These are phyloP conservation scores for Trinectes maculatus DNA, from an alignment of 2,113 vertebrate species.

Conservation along the genomic window DNA sequence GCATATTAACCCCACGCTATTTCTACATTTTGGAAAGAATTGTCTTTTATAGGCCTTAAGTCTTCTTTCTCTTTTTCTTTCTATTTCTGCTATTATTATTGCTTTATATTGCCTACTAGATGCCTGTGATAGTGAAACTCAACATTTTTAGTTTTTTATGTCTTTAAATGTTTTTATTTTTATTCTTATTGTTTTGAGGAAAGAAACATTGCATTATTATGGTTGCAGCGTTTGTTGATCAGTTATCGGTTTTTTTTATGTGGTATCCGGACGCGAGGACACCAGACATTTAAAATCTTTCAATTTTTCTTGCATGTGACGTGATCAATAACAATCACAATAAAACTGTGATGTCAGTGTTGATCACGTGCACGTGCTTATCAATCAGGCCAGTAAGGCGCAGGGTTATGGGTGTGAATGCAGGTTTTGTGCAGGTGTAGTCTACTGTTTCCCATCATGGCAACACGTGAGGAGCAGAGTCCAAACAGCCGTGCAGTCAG, in stretches of 20 bases:
- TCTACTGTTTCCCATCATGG: conserved; percentile 2
- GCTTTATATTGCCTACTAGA: neutral
- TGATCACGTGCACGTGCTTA: neutral
- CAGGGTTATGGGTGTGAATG: neutral
- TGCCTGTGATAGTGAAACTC: neutral
- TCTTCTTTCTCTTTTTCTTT: neutral
- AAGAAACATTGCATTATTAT: neutral
- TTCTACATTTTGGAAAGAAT: conserved; percentile 11
- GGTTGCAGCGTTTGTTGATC: no score
- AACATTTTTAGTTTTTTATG: conserved; percentile 3
- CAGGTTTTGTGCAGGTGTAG: neutral
- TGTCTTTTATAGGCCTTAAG: neutral
- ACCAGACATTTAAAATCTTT: neutral
- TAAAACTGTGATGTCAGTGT: neutral
- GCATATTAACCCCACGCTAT: neutral
- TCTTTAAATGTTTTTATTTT: neutral
- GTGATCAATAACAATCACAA: neutral
- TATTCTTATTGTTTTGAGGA: neutral
- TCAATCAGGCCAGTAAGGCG: neutral
- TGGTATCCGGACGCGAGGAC: neutral
- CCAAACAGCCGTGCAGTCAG: neutral
- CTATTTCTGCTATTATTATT: neutral
- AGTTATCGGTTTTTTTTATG: neutral
- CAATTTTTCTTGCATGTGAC: neutral
- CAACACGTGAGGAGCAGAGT: neutral